Evolutionary conservation across 2,888 invertebrate genomes (phyloP), one percentile per base, ranked within the genome.

Genomic region (Agriopis marginaria): DNA sequence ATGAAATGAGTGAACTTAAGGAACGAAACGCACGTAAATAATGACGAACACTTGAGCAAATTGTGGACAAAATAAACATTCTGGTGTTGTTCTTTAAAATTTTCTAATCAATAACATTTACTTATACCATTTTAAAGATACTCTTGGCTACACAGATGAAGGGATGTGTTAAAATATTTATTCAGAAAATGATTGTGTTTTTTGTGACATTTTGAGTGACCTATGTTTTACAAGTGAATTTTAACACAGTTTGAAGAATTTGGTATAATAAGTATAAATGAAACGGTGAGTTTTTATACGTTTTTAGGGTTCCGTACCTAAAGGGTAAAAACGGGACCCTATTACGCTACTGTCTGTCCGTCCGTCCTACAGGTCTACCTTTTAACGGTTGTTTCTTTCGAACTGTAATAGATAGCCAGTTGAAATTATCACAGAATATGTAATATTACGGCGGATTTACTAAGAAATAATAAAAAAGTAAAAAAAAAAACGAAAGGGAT

Each of bases 1-100:
- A 74, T 75, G 82, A 84, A 85, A 76, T 78, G 75, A 75, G 55
- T 79, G 83, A 80, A 75, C 75, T 59, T 51, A 73, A 74, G 68
- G 82, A 82, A 75, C 74, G 78, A 77, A 71, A 73, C 44, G 40
- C 40, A 44, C 54, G 60, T 66, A 66, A 68, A 66, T 69, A 65
- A 61, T 63, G 68, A 54, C 69, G 64, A 67, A 73, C 68, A 75
- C 66, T 71, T 73, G 75, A 65, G 65, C 64, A 77, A 76, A 73
- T 72, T 58, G 54, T 59, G 72, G 66, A 75, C 70, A 68, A 50
- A 72, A 70, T 65, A 50, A 58, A 59, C 55, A 55, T 66, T 63
- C 63, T 53, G 12, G 17, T 50, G 14, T 50, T 51, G 58, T 51
- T 63, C 32, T 55, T 56, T 10, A 9, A 39, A 3, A 45, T 39